These are phyloP conservation scores for Egretta garzetta DNA, from an alignment of 2,113 vertebrate genomes.

Conservation along the genomic window DNA sequence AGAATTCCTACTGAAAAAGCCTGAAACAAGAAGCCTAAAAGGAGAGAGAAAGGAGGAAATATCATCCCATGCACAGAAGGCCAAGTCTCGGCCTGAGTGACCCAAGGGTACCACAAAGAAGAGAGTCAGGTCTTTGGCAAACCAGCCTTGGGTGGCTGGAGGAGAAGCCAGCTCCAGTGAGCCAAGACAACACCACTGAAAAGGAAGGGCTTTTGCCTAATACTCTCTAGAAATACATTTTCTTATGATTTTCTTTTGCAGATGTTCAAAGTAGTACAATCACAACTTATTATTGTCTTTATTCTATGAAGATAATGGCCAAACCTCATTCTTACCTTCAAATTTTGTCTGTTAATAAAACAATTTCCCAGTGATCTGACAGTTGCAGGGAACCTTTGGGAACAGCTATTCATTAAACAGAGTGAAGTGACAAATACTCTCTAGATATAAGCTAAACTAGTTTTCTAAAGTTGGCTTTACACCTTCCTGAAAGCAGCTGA, in stretches of 20 bases:
- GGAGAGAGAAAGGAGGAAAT: neutral
- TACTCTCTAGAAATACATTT: neutral
- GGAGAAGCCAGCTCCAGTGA: neutral
- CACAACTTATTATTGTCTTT: rapidly evolving
- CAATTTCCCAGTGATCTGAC: neutral
- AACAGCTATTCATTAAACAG: neutral
- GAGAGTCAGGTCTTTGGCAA: neutral
- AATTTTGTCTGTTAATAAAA: neutral
- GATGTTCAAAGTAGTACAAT: neutral
- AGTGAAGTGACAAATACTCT: neutral
- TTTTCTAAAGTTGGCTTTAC: neutral
- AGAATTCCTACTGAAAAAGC: neutral
- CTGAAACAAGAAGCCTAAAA: neutral
- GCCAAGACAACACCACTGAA: neutral
- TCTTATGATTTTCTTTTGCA: neutral
- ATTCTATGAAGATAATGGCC: neutral
- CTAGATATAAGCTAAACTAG: neutral
- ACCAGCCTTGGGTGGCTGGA: neutral
- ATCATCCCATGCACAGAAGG: neutral
- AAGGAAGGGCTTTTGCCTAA: neutral
- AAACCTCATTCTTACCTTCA: neutral
- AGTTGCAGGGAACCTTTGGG: neutral
- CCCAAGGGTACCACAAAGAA: neutral
- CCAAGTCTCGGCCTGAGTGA: neutral
- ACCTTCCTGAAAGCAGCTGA: neutral